Evolutionary conservation across 1,140 invertebrate genomes (phyloP), one percentile per base, ranked within the genome.

Genomic region (Schlechtendalia chinensis): DNA sequence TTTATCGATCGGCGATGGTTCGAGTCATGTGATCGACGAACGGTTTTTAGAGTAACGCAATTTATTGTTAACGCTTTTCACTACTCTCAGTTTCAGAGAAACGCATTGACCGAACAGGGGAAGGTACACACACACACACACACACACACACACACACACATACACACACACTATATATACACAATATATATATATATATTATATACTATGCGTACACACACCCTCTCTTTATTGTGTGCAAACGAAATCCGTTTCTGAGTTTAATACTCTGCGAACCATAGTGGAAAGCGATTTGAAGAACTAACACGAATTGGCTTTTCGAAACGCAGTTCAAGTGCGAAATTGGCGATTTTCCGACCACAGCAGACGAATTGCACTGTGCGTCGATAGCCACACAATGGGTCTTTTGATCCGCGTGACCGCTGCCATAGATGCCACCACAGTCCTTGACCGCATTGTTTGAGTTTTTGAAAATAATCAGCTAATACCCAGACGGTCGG

Each of bases 251-350:
- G n/a, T 69, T 69, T 69, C 16, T 11, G 67, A 69, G 67, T 69
- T 50, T 69, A 24, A 69, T 71, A 71, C 67, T 10, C 67, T 53
- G 24, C 67, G 67, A 47, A 24, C 39, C 39, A 67, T 50, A 17
- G 67, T 19, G 67, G 67, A 71, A 71, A 71, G 45, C 47, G 67
- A 71, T 71, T 71, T 19, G 67, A 32, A 71, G 67, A 71, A 53
- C 67, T 53, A 71, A 71, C 67, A 24, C 47, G 67, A 71, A 71
- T 71, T 53, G 47, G 47, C 47, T 53, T 71, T 71, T 53, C 47
- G 8, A 50, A 71, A 71, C 67, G 24, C 17, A 71, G 67, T 71
- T 71, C 67, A 71, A 71, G 67, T 71, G 67, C 67, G 67, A 71
- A 71, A 71, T 71, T 71, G 67, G 67, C 24, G 67, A 71, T 71